phyloP scores from a whole-genome alignment of 2,113 vertebrate species.

The Microtus pennsylvanicus region DNA sequence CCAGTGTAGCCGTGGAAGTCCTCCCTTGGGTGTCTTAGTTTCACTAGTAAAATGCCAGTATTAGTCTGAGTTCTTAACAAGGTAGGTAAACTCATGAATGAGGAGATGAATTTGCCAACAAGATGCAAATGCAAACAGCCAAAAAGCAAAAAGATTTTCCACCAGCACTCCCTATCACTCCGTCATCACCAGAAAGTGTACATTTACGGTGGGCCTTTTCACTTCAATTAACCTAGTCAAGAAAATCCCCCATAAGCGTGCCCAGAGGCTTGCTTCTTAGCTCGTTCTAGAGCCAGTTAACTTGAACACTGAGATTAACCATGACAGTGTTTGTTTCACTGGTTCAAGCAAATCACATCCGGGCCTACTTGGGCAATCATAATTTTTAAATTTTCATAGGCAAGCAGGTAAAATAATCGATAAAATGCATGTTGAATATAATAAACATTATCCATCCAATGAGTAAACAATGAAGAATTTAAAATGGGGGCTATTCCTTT shows the following conservation, averaged over 20 bases:
- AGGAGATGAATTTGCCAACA: not conserved
- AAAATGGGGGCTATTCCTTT: not conserved
- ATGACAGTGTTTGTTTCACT: not conserved
- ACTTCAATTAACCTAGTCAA: not conserved
- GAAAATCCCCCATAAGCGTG: not conserved
- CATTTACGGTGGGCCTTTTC: not conserved
- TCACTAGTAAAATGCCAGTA: not conserved
- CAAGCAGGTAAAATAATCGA: not conserved
- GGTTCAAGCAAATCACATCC: not conserved
- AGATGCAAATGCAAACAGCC: not conserved
- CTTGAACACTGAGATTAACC: not conserved
- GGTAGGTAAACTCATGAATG: not conserved
- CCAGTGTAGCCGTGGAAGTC: fast-evolving
- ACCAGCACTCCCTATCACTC: not conserved
- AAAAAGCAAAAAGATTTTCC: not conserved
- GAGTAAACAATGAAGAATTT: not conserved
- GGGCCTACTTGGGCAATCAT: not conserved
- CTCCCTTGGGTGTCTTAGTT: not conserved
- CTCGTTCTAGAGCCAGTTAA: not conserved
- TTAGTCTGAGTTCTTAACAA: not conserved
- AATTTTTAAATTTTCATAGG: not conserved
- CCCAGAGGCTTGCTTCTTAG: not conserved
- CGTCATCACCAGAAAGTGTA: not conserved
- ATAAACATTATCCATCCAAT: not conserved
- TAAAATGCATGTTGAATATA: not conserved